Evolutionary conservation across 2,888 invertebrate species (phyloP), one percentile per base, ranked within the genome.

Genomic region (Eupithecia dodoneata): DNA sequence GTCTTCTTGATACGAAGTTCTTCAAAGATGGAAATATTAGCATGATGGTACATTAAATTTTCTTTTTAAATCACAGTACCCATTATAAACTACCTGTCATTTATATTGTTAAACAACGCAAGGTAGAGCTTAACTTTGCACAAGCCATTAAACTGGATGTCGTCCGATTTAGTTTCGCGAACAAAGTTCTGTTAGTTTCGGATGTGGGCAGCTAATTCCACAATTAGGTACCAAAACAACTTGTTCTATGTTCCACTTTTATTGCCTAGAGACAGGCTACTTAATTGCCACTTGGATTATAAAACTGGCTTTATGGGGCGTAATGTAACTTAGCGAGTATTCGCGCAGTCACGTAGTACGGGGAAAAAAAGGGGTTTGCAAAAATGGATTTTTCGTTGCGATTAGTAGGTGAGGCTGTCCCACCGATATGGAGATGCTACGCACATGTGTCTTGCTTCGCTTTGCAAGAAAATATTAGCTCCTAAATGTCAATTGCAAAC

Each of bases 101-200:
- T 30, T 30, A 63, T 30, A 63, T 10, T 63, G 63, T 63, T 30
- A 59, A 65, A 18, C 47, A 70, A 77, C 10, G 44, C 45, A 70
- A 70, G 70, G 47, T 47, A 69, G 45, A 45, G 42, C 55, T 70
- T 67, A 75, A 77, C 73, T 66, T 65, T 70, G 52, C 49, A 49
- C 52, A 76, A 73, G 73, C 76, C 55, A 73, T 76, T 73, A 73
- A 69, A 73, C 69, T 15, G 59, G 49, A 30, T 49, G 52, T 73
- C 73, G 75, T 70, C 71, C 65, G 71, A 63, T 47, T 75, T 75
- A 75, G 75, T 75, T 72, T 75, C 55, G 15, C 10, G 63, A 72
- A 75, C 77, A 75, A 69, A 77, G 74, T 75, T 73, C 73, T 30
- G 70, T 76, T 30, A 73, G 75, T 78, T 78, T 59, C 44, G 63